Evolutionary conservation across 1,140 invertebrate species (phyloP).

Genomic region (Bathynomus jamesi): DNA sequence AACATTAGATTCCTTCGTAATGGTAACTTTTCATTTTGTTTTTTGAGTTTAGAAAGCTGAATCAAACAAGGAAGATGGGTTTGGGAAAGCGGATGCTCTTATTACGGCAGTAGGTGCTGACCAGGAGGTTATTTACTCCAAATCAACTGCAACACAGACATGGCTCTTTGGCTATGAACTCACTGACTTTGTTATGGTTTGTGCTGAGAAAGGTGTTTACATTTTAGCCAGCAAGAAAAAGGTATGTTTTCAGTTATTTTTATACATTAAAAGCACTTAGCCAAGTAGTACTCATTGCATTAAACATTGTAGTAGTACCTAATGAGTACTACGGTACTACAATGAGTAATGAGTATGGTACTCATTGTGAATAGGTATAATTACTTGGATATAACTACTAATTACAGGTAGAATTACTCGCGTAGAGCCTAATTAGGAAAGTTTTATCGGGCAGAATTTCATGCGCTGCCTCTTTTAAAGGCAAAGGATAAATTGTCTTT

Average conservation of each 20-base stretch:
- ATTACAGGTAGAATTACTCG: too few relatives aligned
- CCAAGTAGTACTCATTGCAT: not conserved
- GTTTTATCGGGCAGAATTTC: too few relatives aligned
- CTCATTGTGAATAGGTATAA: too few relatives aligned
- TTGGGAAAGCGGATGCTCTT: conserved; percentile 80
- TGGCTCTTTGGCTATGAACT: conserved; percentile 97
- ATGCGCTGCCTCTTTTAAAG: too few relatives aligned
- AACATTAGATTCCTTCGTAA: too few relatives aligned
- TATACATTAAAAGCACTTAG: not conserved
- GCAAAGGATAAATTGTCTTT: too few relatives aligned
- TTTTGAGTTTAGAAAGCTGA: conserved; percentile 70
- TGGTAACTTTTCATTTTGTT: too few relatives aligned
- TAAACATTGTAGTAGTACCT: not conserved
- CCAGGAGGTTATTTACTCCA: conserved; percentile 91
- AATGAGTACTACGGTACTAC: not conserved
- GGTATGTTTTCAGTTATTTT: conserved; percentile 8
- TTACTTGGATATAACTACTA: too few relatives aligned
- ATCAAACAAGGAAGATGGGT: conserved; percentile 60
- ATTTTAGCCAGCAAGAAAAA: conserved; percentile 97
- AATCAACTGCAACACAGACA: conserved; percentile 87
- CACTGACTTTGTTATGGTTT: conserved; percentile 87
- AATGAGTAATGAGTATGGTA: not conserved
- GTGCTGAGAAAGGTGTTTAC: conserved; percentile 72
- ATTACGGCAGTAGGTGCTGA: conserved; percentile 83
- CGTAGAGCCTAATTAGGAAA: too few relatives aligned